A percentile compares a stretch with the other conserved stretches of the same genome.
phyloP scores from a whole-genome alignment of 2,113 vertebrate genomes.

The Dromiciops gliroides region DNA sequence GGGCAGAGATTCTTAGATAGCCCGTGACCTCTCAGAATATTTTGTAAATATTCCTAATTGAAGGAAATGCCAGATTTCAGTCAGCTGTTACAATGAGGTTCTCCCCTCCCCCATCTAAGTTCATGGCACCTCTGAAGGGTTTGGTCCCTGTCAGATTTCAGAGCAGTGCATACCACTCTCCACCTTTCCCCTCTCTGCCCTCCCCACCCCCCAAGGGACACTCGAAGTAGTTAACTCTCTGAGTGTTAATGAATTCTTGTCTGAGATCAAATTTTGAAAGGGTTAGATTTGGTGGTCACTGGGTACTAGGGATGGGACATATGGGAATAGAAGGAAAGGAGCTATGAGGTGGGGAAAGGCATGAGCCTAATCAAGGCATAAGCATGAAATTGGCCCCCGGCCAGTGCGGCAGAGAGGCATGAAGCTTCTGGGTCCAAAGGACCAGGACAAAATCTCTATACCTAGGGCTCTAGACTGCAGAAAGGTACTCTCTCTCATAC shows the following conservation, averaged over 20 bases:
- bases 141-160: neutral
- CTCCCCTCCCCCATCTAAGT: neutral
- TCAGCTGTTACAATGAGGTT: neutral
- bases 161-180: too few relatives aligned
- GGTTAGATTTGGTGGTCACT: neutral
- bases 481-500: neutral
- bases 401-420: neutral
- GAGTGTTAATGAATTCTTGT: too few relatives aligned
- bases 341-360: neutral
- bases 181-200: too few relatives aligned
- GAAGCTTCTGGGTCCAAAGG: neutral
- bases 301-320: neutral
- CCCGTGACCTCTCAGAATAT: neutral
- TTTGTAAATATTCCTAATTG: neutral
- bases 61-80: neutral
- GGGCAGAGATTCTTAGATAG: neutral
- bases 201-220: too few relatives aligned
- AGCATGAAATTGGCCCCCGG: neutral
- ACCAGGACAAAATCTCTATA: neutral
- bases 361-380: neutral
- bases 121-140: neutral
- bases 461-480: neutral
- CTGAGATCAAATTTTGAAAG: neutral
- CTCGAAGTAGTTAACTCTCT: too few relatives aligned
- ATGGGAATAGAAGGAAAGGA: neutral